Conservation (phyloP, 2,797 vertebrate species). For the Gymnothorax reevesii region DNA sequence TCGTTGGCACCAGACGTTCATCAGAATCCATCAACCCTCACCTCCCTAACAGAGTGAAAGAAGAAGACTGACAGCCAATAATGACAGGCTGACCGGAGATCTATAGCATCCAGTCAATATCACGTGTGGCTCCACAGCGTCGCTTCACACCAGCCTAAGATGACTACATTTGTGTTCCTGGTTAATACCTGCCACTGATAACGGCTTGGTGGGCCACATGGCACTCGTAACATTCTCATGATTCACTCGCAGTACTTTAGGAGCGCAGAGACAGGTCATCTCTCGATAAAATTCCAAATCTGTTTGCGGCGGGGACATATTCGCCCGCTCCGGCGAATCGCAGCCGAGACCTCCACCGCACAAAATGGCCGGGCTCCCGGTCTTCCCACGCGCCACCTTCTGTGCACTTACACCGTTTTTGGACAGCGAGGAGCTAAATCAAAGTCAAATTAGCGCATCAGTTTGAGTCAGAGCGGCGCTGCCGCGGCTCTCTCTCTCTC, state of each 20-base stretch:
- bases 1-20: neutral
- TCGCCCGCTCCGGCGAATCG: neutral
- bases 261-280: neutral
- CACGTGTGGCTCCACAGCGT: conserved; percentile 61
- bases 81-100: conserved; percentile 69
- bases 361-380: conserved; percentile 3
- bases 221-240: neutral
- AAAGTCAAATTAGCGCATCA: neutral
- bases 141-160: conserved; percentile 64
- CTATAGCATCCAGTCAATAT: conserved; percentile 75
- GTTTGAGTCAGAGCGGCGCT: neutral
- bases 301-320: neutral
- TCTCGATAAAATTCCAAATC: neutral
- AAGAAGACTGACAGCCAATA: conserved; percentile 69
- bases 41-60: conserved; percentile 55
- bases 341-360: neutral
- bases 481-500: no score
- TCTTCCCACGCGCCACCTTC: neutral
- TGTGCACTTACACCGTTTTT: neutral
- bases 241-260: neutral
- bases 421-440: conserved; percentile 8
- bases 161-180: conserved; percentile 50
- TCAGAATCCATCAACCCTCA: conserved; percentile 28
- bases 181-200: conserved; percentile 16
- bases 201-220: neutral